Evolutionary conservation across 2,888 invertebrate genomes (phyloP).

Genomic region (Archaeoteleia sp.): DNA sequence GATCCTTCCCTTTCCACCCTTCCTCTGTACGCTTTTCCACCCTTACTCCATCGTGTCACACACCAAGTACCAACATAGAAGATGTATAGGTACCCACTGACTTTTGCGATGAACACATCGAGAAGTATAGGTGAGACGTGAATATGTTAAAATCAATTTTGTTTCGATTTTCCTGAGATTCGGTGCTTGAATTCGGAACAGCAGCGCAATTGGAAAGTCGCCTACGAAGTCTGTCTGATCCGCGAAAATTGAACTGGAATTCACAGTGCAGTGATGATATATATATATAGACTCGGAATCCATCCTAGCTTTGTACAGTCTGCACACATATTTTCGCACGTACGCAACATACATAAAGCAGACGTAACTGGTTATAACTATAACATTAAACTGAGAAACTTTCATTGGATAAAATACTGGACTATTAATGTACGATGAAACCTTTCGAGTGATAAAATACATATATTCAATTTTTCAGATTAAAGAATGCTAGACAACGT

Average conservation of each 20-base stretch:
- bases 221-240: slow-evolving; percentile 49
- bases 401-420: too few species aligned
- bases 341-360: slow-evolving; percentile 29
- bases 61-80: slow-evolving; percentile 32
- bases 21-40: slow-evolving; percentile 31
- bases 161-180: slow-evolving; percentile 54
- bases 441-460: too few species aligned
- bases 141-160: slow-evolving; percentile 42
- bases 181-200: slow-evolving; percentile 18
- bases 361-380: slow-evolving; percentile 32
- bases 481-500: too few species aligned
- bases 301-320: slow-evolving; percentile 39
- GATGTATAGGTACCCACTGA: slow-evolving; percentile 16
- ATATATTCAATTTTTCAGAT: too few species aligned
- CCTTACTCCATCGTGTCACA: slow-evolving; percentile 43
- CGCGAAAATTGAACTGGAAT: slow-evolving; percentile 54
- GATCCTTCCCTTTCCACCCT: slow-evolving; percentile 29
- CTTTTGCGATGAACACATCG: slow-evolving; percentile 29
- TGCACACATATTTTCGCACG: slow-evolving; percentile 38
- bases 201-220: slow-evolving; percentile 44
- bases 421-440: too few species aligned
- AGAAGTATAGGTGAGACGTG: slow-evolving; percentile 22
- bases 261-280: slow-evolving; percentile 46
- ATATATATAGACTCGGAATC: slow-evolving; percentile 47
- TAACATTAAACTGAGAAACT: too few species aligned